Evolutionary conservation across 1,140 invertebrate species (phyloP).

Genomic region (Batillaria attramentaria): DNA sequence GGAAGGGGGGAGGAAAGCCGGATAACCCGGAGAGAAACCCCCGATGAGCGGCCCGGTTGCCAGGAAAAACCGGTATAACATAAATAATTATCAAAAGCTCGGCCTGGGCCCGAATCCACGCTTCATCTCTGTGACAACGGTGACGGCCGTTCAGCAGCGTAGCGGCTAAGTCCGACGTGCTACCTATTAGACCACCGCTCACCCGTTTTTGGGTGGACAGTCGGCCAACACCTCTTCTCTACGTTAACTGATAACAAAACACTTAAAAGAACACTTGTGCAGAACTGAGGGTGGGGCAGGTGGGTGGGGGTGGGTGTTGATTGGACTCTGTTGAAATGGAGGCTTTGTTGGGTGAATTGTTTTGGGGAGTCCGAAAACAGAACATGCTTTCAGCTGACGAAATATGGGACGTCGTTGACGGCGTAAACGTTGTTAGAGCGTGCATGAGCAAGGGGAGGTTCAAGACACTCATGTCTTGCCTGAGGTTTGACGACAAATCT

Average conservation of each 20-base stretch:
- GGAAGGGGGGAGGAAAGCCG: too few relatives aligned
- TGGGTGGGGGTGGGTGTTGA: neutral
- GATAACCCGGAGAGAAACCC: too few relatives aligned
- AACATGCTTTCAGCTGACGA: neutral
- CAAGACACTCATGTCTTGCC: slow-evolving; percentile 27
- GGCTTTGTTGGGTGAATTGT: neutral
- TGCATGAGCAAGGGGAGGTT: slow-evolving; percentile 3
- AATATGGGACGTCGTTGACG: neutral
- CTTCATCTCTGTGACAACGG: too few relatives aligned
- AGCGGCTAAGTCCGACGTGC: too few relatives aligned
- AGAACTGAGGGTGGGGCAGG: neutral
- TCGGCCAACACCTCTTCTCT: neutral
- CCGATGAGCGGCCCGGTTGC: too few relatives aligned
- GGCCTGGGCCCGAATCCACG: too few relatives aligned
- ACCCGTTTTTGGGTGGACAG: too few relatives aligned
- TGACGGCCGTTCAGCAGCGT: too few relatives aligned
- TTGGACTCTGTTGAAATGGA: neutral
- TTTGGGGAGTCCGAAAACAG: neutral
- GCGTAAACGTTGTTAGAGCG: slow-evolving; percentile 12
- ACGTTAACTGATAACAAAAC: neutral
- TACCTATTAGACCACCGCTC: too few relatives aligned
- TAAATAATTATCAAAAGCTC: too few relatives aligned
- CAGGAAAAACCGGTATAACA: too few relatives aligned
- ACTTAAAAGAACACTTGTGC: neutral
- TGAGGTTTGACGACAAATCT: slow-evolving; percentile 53